phyloP scores from a whole-genome alignment of 2,888 invertebrate species.

The Drosophila rubida region DNA sequence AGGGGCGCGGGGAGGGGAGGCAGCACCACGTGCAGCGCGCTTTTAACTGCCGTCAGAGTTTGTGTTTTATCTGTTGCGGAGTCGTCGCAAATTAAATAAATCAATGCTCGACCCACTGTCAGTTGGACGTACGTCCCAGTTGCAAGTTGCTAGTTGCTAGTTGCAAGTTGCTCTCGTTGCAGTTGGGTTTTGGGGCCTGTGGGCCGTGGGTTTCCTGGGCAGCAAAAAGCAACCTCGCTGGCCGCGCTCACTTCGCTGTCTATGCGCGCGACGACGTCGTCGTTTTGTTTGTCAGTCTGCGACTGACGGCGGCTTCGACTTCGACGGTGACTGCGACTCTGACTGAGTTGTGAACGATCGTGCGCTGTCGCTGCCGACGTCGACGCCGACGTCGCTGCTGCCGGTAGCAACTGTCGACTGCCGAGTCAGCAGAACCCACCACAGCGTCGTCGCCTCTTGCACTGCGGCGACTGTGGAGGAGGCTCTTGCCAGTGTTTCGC shows the following conservation, averaged over 20 bases:
- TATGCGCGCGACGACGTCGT: constrained; percentile 60
- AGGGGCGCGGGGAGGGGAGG: neutral
- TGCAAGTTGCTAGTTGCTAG: constrained; percentile 6
- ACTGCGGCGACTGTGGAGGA: constrained; percentile 41
- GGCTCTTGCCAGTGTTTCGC: constrained; percentile 58
- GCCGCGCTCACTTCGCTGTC: constrained; percentile 62
- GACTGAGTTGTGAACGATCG: constrained; percentile 33
- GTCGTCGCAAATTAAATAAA: constrained; percentile 57
- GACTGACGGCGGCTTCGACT: constrained; percentile 40
- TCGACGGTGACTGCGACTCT: constrained; percentile 32
- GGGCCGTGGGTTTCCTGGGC: constrained; percentile 52
- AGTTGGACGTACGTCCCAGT: constrained; percentile 21
- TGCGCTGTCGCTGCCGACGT: constrained; percentile 34
- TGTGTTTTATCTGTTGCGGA: constrained; percentile 19
- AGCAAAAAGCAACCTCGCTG: constrained; percentile 50
- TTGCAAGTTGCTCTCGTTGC: neutral
- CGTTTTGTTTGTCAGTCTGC: constrained; percentile 64
- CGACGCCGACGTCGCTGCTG: constrained; percentile 20
- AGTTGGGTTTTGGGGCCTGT: constrained; percentile 26
- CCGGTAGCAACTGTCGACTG: constrained; percentile 34
- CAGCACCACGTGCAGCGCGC: constrained; percentile 24
- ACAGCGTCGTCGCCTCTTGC: constrained; percentile 14
- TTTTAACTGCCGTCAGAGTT: constrained; percentile 6
- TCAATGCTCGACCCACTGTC: constrained; percentile 47
- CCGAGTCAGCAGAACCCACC: constrained; percentile 48